phyloP scores from a whole-genome alignment of 2,888 invertebrate species.

The Petrolisthes cinctipes region DNA sequence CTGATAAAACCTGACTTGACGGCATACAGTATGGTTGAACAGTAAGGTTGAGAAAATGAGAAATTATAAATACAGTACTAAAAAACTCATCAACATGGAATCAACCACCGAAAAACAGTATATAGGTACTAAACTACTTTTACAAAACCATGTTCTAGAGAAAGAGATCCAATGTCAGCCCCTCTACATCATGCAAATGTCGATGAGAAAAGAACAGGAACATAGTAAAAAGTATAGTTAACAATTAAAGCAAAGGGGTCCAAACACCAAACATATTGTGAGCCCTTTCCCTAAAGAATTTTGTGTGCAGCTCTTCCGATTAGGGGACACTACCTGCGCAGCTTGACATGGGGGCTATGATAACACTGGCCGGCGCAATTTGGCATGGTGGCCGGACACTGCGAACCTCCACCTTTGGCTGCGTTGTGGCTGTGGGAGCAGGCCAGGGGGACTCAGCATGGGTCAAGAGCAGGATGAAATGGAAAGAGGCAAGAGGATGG shows the following conservation, averaged over 20 bases:
- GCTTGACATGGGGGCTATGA: conserved; percentile 62
- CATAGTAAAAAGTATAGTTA: background rate
- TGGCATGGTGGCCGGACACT: conserved; percentile 56
- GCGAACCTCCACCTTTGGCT: conserved; percentile 50
- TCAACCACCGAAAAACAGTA: too few relatives aligned
- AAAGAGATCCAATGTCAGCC: background rate
- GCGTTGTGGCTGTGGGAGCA: conserved; percentile 49
- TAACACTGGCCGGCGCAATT: conserved; percentile 61
- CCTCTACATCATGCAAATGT: background rate
- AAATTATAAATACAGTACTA: too few relatives aligned
- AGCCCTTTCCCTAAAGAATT: background rate
- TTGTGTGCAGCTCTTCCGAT: background rate
- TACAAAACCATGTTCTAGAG: too few relatives aligned
- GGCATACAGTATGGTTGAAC: too few relatives aligned
- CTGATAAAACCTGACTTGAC: too few relatives aligned
- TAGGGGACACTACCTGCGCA: conserved; percentile 61
- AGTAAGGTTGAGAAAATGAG: too few relatives aligned
- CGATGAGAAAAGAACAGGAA: background rate
- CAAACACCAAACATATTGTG: background rate
- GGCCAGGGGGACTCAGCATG: background rate
- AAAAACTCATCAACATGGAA: too few relatives aligned
- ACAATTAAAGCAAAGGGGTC: background rate
- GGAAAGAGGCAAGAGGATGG: background rate
- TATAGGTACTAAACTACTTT: too few relatives aligned
- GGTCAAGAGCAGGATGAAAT: background rate